These are phyloP conservation scores for Agelas oroides DNA, from an alignment of 37 sponge, comb jelly and placozoan species.

Conservation along the genomic window DNA sequence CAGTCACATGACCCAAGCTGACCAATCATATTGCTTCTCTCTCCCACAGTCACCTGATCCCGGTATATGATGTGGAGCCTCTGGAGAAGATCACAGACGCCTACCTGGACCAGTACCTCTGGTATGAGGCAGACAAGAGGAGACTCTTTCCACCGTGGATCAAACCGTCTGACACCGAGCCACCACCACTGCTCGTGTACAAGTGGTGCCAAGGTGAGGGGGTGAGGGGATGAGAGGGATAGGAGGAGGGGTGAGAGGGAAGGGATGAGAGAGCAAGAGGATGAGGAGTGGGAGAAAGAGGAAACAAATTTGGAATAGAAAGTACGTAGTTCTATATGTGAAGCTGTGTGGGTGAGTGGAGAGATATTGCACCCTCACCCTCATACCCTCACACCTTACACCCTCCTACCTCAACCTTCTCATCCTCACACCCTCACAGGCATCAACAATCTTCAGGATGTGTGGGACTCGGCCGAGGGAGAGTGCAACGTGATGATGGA, in stretches of 20 bases:
- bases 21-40: too few relatives aligned
- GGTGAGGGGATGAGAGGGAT: too few relatives aligned
- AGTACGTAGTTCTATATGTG: background rate
- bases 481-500: constrained; percentile 99
- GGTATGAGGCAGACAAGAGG: constrained; percentile 99
- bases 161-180: constrained; percentile 99
- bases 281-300: too few relatives aligned
- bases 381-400: too few relatives aligned
- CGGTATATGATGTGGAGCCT: constrained; percentile 98
- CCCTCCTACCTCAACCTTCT: too few relatives aligned
- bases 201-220: constrained; percentile 98
- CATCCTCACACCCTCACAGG: too few relatives aligned
- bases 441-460: constrained; percentile 97
- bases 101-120: constrained; percentile 99
- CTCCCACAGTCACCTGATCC: constrained; percentile 93
- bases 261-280: too few relatives aligned
- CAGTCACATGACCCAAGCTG: background rate
- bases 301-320: background rate
- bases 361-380: too few relatives aligned
- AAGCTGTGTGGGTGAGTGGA: background rate
- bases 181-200: constrained; percentile 97
- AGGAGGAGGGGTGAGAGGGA: too few relatives aligned
- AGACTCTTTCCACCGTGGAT: constrained; percentile 99
- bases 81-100: constrained; percentile 99
- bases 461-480: constrained; percentile 97